phyloP scores from a whole-genome alignment of 2,888 invertebrate genomes.

The Choreutis nemorana region DNA sequence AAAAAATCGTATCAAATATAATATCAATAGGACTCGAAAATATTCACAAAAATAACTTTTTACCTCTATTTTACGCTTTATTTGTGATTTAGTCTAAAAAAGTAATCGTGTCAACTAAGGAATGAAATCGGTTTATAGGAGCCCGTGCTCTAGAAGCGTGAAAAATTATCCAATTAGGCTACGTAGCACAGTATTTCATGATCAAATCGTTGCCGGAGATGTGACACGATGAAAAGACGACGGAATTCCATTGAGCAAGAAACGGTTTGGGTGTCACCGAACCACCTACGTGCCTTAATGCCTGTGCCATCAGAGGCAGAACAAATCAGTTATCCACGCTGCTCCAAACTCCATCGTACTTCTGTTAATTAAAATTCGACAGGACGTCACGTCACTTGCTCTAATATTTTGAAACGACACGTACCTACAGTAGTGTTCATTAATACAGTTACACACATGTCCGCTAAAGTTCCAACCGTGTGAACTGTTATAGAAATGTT shows the following conservation, averaged over 20 bases:
- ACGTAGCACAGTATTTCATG: constrained; percentile 41
- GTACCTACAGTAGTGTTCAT: constrained; percentile 38
- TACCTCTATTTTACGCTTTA: constrained; percentile 25
- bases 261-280: constrained; percentile 46
- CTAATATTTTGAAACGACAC: constrained; percentile 35
- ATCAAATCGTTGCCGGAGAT: constrained; percentile 43
- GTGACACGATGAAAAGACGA: constrained; percentile 54
- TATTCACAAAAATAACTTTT: too few relatives aligned
- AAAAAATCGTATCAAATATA: too few relatives aligned
- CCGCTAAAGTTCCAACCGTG: constrained; percentile 22
- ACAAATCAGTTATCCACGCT: constrained; percentile 56
- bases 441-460: constrained; percentile 28
- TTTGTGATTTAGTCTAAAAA: constrained; percentile 21
- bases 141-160: constrained; percentile 39
- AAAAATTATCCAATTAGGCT: constrained; percentile 53
- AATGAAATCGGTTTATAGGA: constrained; percentile 15
- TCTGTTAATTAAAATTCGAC: constrained; percentile 58
- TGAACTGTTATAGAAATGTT: constrained; percentile 42
- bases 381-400: constrained; percentile 48
- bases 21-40: too few relatives aligned
- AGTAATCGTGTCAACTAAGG: constrained; percentile 23
- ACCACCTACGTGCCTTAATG: constrained; percentile 48
- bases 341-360: constrained; percentile 43
- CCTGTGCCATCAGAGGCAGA: constrained; percentile 35
- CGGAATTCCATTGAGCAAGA: constrained; percentile 43